Evolutionary conservation across 2,113 vertebrate genomes (phyloP).

Genomic region (Nerophis ophidion): DNA sequence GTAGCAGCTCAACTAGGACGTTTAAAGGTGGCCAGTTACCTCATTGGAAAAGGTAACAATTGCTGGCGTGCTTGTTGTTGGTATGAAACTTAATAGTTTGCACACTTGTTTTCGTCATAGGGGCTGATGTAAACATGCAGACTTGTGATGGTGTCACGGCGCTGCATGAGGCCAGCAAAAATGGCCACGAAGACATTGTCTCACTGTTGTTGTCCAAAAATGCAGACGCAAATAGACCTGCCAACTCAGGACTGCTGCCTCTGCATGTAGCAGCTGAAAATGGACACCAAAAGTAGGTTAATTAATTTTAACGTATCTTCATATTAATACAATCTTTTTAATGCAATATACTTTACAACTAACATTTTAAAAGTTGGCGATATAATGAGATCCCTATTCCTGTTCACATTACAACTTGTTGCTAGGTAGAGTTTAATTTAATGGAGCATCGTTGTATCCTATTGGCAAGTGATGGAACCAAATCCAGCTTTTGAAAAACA

Average conservation of each 20-base stretch:
- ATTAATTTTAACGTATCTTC: not conserved
- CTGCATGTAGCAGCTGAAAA: slow-evolving; percentile 85
- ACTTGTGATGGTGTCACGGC: slow-evolving; percentile 83
- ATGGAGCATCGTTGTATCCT: no score
- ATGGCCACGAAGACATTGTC: slow-evolving; percentile 75
- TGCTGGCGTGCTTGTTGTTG: not conserved
- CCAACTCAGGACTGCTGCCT: slow-evolving; percentile 81
- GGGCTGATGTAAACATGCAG: slow-evolving; percentile 88
- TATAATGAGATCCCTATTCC: no score
- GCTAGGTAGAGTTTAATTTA: no score
- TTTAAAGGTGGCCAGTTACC: slow-evolving; percentile 76
- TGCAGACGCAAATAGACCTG: slow-evolving; percentile 87
- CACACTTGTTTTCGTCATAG: slow-evolving; percentile 49
- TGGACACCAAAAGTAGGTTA: slow-evolving; percentile 84
- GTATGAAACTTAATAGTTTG: not conserved
- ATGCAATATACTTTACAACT: no score
- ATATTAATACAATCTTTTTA: no score
- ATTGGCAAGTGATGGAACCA: no score
- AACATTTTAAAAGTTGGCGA: no score
- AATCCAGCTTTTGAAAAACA: no score
- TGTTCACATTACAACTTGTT: no score
- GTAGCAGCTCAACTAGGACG: slow-evolving; percentile 87
- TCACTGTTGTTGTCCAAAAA: slow-evolving; percentile 80
- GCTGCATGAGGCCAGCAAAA: slow-evolving; percentile 85
- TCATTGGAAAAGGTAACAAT: slow-evolving; percentile 70